Conservation (phyloP, 2,888 invertebrate species). For the Eupelmus urozonus region DNA sequence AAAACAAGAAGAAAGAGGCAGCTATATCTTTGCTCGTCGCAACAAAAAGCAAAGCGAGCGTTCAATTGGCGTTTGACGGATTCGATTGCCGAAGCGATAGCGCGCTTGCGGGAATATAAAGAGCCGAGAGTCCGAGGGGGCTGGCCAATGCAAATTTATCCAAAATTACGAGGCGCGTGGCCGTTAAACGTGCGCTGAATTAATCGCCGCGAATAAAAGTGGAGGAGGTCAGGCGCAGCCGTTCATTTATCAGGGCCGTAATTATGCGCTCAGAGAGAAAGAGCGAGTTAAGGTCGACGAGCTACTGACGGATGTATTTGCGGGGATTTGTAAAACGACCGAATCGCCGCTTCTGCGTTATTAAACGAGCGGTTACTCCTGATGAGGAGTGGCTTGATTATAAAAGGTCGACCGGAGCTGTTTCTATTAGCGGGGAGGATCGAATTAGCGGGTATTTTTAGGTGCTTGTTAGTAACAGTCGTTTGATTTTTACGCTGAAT, state of each 20-base stretch:
- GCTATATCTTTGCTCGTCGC: background rate
- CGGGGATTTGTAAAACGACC: background rate
- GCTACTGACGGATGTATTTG: background rate
- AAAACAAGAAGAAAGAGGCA: background rate
- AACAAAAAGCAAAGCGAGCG: background rate
- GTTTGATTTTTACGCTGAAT: no score
- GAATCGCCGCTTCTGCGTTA: no score
- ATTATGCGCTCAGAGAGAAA: conserved; percentile 18
- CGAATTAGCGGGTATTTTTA: no score
- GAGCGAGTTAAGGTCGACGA: conserved; percentile 6
- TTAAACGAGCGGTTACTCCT: no score
- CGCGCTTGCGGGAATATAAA: background rate
- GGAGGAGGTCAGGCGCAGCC: background rate
- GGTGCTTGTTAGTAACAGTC: no score
- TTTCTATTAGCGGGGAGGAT: no score
- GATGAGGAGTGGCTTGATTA: no score
- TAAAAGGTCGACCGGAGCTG: no score
- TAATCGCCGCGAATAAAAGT: conserved; percentile 35
- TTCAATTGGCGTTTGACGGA: conserved; percentile 36
- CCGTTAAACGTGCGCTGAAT: conserved; percentile 46
- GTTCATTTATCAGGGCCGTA: conserved; percentile 37
- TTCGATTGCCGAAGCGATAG: background rate
- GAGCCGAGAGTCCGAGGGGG: background rate
- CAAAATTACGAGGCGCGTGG: conserved; percentile 30
- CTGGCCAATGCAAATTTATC: conserved; percentile 13